phyloP scores from a whole-genome alignment of 2,888 invertebrate genomes.

The Sinohyriopsis cumingii region DNA sequence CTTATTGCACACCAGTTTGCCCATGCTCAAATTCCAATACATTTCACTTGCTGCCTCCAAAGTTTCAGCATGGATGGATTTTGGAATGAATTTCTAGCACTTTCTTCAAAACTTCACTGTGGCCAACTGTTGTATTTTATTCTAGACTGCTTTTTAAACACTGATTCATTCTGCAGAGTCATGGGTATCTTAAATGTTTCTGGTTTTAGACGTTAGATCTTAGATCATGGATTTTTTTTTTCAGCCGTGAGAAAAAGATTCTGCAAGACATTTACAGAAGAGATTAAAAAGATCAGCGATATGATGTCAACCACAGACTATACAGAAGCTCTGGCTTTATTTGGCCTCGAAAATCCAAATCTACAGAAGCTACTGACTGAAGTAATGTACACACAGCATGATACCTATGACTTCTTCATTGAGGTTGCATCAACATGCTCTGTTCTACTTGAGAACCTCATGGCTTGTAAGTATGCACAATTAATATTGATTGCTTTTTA shows the following conservation, averaged over 20 bases:
- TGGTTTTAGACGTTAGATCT: too few relatives aligned
- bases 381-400: conserved; percentile 19
- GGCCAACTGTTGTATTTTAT: too few relatives aligned
- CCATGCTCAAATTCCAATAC: too few relatives aligned
- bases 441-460: conserved; percentile 24
- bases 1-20: too few relatives aligned
- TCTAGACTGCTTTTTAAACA: too few relatives aligned
- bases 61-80: too few relatives aligned
- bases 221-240: background rate
- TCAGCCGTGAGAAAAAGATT: conserved; percentile 17
- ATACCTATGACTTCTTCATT: conserved; percentile 35
- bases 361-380: conserved; percentile 26
- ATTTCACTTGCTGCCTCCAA: too few relatives aligned
- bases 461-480: conserved; percentile 20
- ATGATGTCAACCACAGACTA: conserved; percentile 26
- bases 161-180: too few relatives aligned
- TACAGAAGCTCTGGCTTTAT: conserved; percentile 23
- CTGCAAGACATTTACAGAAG: conserved; percentile 16
- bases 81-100: too few relatives aligned
- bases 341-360: conserved; percentile 34
- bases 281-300: conserved; percentile 23
- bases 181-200: too few relatives aligned
- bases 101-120: too few relatives aligned
- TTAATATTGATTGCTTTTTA: too few relatives aligned
- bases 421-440: conserved; percentile 27